Evolutionary conservation across 2,113 vertebrate genomes (phyloP).

Genomic region (Tauraco erythrolophus): DNA sequence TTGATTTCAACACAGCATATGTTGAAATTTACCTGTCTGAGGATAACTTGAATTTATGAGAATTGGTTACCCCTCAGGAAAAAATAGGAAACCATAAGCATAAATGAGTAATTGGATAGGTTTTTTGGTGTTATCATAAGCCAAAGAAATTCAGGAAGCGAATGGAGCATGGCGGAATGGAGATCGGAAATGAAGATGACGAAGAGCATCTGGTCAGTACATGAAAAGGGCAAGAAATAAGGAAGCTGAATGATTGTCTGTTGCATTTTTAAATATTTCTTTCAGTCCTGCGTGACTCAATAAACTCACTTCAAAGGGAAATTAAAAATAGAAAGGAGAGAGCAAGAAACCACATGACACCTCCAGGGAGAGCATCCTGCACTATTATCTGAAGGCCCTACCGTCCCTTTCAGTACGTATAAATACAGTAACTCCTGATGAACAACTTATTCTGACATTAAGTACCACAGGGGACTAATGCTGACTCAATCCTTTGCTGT

Average conservation of each 20-base stretch:
- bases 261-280: neutral
- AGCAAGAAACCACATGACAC: neutral
- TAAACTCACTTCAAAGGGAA: constrained; percentile 1
- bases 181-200: neutral
- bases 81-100: neutral
- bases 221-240: neutral
- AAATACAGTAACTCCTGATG: neutral
- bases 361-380: neutral
- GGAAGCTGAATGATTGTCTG: neutral
- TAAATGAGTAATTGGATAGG: neutral
- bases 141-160: neutral
- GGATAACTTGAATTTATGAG: neutral
- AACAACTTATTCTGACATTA: neutral
- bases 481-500: neutral
- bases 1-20: neutral
- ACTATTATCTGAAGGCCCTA: neutral
- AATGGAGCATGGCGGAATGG: neutral
- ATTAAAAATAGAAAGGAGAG: constrained; percentile 16
- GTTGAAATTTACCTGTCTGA: neutral
- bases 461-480: neutral
- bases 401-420: neutral
- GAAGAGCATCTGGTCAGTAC: neutral
- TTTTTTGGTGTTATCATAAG: neutral
- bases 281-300: neutral
- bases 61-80: neutral